phyloP scores from a whole-genome alignment of 2,888 invertebrate genomes.

The Eupithecia inturbata region DNA sequence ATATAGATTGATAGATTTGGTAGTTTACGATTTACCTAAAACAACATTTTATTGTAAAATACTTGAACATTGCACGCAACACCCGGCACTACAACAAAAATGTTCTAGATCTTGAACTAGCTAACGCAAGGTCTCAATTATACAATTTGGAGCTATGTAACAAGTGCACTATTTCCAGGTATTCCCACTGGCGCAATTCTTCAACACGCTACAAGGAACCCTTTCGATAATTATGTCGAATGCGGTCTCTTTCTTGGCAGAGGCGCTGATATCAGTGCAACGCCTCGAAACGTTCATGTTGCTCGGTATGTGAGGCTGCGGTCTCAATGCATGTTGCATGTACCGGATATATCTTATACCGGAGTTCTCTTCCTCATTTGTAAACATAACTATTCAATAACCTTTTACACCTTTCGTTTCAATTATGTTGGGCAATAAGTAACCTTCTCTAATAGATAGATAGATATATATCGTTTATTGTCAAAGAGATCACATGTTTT shows the following conservation, averaged over 20 bases:
- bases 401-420: background rate
- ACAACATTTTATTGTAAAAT: background rate
- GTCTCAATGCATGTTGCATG: slow-evolving; percentile 28
- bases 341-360: slow-evolving; percentile 29
- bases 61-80: slow-evolving; percentile 3
- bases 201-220: slow-evolving; percentile 85
- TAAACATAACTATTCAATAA: background rate
- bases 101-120: slow-evolving; percentile 11
- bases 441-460: background rate
- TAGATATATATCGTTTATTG: no score
- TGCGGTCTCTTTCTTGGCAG: slow-evolving; percentile 84
- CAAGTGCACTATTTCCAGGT: slow-evolving; percentile 72
- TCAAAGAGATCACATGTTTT: no score
- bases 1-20: background rate
- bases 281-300: slow-evolving; percentile 85
- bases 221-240: slow-evolving; percentile 86
- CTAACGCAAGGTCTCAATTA: background rate
- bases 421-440: background rate
- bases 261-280: slow-evolving; percentile 85
- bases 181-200: slow-evolving; percentile 86
- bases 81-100: background rate
- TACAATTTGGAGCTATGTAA: slow-evolving; percentile 26
- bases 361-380: slow-evolving; percentile 7
- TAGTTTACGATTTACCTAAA: background rate
- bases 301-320: slow-evolving; percentile 72